Base-by-base conservation (phyloP, 1,140 invertebrate species). In the Protaetia brevitarsis region DNA sequence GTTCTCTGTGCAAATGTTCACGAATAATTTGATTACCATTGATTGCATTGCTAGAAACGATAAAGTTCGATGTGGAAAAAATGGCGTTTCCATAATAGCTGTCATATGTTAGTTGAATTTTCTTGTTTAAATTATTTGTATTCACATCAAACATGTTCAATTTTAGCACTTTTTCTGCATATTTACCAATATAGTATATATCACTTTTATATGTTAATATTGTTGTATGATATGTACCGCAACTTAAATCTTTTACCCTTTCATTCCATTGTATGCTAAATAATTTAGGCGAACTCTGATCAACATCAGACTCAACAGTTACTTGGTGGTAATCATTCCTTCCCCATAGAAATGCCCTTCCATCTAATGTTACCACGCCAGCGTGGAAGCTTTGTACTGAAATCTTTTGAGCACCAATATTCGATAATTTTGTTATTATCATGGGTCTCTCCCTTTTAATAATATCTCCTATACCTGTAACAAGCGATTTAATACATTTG, bases 341-440 rank as follows among this genome's bases (percentile, higher is more conserved):
- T 1, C 93, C 93, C 93, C 93, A 95, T 11, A 87, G 81, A 76
- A 89, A 93, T 3, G 93, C 86, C 75, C 92, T 81, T 5, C 93
- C 93, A 76, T 94, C 92, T 34, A 94, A 77, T 2, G 92, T 92
- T 45, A 94, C 79, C 0, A 89, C 90, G 60, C 91, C 79, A 61
- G 87, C 87, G 74, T 95, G 92, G 72, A 84, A 85, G 65, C 83
- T 82, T 5, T 92, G 92, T 72, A 89, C 89, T 7, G 85, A 85
- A 23, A 94, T 81, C 77, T 90, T 89, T 69, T 86, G 85, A 1
- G 93, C 82, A 2, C 90, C 90, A 72, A 86, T 83, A 68, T 87
- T 85, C 41, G 85, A 86, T 19, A 94, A 79, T 68, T 85, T 86
- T 65, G 85, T 83, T 0, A 93, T 82, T 13, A 87, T 78, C 74